Evolutionary conservation across 2,888 invertebrate species (phyloP), one percentile per base, ranked within the genome.

Genomic region (Coelopa pilipes): DNA sequence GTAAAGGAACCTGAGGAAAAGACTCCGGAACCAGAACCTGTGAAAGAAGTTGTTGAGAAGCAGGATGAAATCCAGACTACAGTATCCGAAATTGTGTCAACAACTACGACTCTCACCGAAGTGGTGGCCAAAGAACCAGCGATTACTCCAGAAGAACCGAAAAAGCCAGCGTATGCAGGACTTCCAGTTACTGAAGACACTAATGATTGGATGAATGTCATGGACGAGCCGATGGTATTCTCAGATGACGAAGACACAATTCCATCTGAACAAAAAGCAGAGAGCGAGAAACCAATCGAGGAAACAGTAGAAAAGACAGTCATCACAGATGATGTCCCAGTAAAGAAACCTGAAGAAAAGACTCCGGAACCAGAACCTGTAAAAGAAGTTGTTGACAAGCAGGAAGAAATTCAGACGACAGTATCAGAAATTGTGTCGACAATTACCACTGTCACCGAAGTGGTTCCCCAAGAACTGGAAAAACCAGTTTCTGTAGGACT

Each of bases 221-320:
- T 86, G 49, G 88, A 88, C 70, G 86, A 88, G 70, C 84, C 86
- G n/a, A 84, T 86, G 76, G 79, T 79, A 7, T 82, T 88, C 60
- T 84, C 87, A 1, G 86, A 85, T 47, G 85, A 87, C n/a, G 86
- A 86, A 57, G 80, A 79, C n/a, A n/a, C n/a, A n/a, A n/a, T n/a
- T n/a, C n/a, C n/a, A n/a, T n/a, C 75, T 19, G 55, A 55, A 55
- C n/a, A 17, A 55, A 17, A 62, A 5, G n/a, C n/a, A 55, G 2
- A 17, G 11, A 55, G 15, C n/a, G 9, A 9, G n/a, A n/a, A n/a
- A n/a, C n/a, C n/a, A n/a, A n/a, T n/a, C n/a, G n/a, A n/a, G n/a
- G n/a, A n/a, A n/a, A n/a, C n/a, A n/a, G n/a, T n/a, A n/a, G n/a
- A n/a, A n/a, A n/a, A n/a, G n/a, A n/a, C n/a, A n/a, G n/a, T n/a